Conservation (phyloP, 2,888 invertebrate genomes). For the Dorcus parallelipipedus region DNA sequence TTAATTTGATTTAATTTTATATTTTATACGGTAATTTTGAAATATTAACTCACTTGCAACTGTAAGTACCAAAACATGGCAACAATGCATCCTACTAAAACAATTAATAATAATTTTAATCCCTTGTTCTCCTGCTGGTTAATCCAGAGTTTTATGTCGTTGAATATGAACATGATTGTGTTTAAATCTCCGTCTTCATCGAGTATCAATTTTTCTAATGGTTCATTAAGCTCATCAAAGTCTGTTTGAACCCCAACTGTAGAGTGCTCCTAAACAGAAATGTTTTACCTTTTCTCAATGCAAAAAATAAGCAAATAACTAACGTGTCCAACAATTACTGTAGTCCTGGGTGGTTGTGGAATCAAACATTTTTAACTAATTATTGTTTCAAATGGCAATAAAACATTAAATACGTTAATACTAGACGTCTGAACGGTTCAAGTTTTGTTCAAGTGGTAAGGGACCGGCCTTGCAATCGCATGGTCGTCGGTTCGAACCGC, state of each 20-base stretch:
- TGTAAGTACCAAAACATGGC: slow-evolving; percentile 74
- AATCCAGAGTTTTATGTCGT: slow-evolving; percentile 56
- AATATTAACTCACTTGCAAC: slow-evolving; percentile 58
- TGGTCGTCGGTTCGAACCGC: no score
- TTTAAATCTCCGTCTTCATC: slow-evolving; percentile 4
- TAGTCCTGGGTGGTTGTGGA: no score
- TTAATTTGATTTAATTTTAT: slow-evolving; percentile 18
- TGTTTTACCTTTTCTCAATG: no score
- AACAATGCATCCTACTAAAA: slow-evolving; percentile 65
- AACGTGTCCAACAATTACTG: no score
- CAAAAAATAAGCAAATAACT: no score
- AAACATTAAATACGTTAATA: no score
- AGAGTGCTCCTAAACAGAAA: slow-evolving; percentile 22
- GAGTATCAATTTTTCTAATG: no score
- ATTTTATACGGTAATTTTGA: not conserved
- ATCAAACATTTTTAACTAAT: no score
- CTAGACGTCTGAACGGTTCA: no score
- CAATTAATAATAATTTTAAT: slow-evolving; percentile 65
- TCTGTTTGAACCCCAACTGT: slow-evolving; percentile 60
- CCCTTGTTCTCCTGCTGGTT: slow-evolving; percentile 75
- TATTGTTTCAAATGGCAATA: no score
- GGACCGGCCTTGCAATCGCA: no score
- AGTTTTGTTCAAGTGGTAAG: no score
- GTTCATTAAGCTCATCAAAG: slow-evolving; percentile 4
- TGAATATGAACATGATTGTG: not conserved